Evolutionary conservation across 2,797 vertebrate genomes (phyloP).

Genomic region (Halcyon badia): DNA sequence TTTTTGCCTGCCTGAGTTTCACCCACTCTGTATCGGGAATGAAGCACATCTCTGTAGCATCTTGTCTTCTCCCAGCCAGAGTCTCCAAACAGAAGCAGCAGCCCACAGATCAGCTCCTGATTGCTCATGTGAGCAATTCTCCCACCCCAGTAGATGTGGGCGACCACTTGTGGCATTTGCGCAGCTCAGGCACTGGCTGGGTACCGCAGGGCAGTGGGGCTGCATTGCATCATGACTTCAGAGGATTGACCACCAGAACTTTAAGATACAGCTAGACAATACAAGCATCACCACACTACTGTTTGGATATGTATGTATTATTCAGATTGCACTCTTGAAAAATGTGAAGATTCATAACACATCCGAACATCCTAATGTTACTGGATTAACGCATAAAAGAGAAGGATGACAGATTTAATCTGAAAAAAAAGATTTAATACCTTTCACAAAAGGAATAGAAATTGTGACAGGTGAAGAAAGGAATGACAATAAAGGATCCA

Average conservation of each 20-base stretch:
- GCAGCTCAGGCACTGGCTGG: not conserved
- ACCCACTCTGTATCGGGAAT: constrained; percentile 27
- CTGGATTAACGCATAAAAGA: not conserved
- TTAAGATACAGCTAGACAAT: not conserved
- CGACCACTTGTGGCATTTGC: not conserved
- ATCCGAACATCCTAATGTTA: not conserved
- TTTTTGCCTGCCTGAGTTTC: constrained; percentile 52
- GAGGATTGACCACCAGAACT: not conserved
- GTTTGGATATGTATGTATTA: not conserved
- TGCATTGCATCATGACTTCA: not conserved
- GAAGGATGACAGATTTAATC: not conserved
- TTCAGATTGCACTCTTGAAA: not conserved
- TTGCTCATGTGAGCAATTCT: not conserved
- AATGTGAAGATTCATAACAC: not conserved
- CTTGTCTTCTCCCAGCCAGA: constrained; percentile 35
- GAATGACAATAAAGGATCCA: not conserved
- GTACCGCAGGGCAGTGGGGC: not conserved
- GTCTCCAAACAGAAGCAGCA: constrained; percentile 48
- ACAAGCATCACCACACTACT: not conserved
- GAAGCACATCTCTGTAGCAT: constrained; percentile 53
- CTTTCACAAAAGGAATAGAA: not conserved
- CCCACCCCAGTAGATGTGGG: not conserved
- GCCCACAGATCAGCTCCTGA: constrained; percentile 45
- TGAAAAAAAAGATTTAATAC: not conserved
- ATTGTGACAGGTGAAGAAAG: not conserved